Conservation (phyloP, 64 coral and sea anemone species). For the Anthopleura sola region DNA sequence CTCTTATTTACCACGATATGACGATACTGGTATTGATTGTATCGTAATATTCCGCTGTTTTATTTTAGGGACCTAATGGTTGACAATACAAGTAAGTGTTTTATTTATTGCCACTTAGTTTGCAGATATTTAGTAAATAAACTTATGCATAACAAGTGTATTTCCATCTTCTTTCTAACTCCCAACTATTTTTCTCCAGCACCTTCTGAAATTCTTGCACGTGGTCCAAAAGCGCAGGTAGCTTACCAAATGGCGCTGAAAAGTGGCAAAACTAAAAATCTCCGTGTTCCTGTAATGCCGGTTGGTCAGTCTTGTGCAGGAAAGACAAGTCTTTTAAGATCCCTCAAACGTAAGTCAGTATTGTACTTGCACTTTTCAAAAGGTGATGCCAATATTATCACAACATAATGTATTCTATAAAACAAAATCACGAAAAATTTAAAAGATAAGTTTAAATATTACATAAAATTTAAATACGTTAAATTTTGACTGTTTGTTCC, state of each 20-base stretch:
- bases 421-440: no score
- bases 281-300: slow-evolving; percentile 32
- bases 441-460: no score
- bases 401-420: no score
- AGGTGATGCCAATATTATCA: no score
- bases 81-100: not conserved
- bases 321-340: slow-evolving; percentile 42
- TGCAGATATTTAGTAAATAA: no score
- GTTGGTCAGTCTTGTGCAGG: slow-evolving; percentile 48
- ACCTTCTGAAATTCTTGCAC: slow-evolving; percentile 25
- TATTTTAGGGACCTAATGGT: not conserved
- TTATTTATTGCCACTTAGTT: no score
- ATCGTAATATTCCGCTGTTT: not conserved
- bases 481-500: not conserved
- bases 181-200: not conserved
- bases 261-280: slow-evolving; percentile 27
- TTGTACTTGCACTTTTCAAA: no score
- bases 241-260: slow-evolving; percentile 42
- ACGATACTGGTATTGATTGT: no score
- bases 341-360: slow-evolving; percentile 15
- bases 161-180: no score
- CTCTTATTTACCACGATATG: no score
- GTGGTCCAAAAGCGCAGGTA: slow-evolving; percentile 20
- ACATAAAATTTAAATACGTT: not conserved
- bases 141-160: no score